Percentiles rank a stretch among this genome's conserved stretches.
Evolutionary conservation across 2,888 invertebrate species (phyloP).

Genomic region (Ectemnius continuus): DNA sequence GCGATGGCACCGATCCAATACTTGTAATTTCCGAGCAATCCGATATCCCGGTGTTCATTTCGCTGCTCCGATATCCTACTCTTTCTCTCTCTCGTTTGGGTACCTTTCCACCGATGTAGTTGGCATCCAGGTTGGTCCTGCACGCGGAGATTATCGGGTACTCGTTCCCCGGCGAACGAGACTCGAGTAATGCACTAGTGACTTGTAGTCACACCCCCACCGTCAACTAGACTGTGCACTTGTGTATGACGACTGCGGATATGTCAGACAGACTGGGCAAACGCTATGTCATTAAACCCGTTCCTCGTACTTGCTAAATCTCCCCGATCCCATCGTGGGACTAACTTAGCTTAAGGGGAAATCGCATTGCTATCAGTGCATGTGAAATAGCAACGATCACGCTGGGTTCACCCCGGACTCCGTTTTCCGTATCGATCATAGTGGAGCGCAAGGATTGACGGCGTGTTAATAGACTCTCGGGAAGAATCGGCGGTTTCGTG

Average conservation of each 20-base stretch:
- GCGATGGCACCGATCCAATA: slow-evolving; percentile 31
- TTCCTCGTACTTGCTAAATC: no score
- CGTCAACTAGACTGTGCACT: no score
- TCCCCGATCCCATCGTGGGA: no score
- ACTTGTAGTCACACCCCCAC: neutral
- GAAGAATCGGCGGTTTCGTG: slow-evolving; percentile 2
- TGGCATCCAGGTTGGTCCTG: no score
- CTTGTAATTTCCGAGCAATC: slow-evolving; percentile 7
- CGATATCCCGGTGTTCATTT: neutral
- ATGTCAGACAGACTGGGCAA: no score
- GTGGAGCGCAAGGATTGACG: neutral
- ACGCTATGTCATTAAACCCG: no score
- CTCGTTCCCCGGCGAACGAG: neutral
- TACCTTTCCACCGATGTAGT: neutral
- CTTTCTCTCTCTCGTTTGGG: neutral
- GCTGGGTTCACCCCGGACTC: no score
- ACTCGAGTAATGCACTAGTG: neutral
- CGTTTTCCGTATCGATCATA: no score
- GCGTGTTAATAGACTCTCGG: slow-evolving; percentile 7
- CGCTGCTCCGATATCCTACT: neutral
- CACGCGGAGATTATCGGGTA: neutral
- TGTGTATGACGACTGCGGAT: no score
- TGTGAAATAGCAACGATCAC: no score
- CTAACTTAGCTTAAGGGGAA: no score
- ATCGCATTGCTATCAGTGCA: no score